Conservation (phyloP, 2,797 vertebrate genomes). For the Gallinago nigripennis region DNA sequence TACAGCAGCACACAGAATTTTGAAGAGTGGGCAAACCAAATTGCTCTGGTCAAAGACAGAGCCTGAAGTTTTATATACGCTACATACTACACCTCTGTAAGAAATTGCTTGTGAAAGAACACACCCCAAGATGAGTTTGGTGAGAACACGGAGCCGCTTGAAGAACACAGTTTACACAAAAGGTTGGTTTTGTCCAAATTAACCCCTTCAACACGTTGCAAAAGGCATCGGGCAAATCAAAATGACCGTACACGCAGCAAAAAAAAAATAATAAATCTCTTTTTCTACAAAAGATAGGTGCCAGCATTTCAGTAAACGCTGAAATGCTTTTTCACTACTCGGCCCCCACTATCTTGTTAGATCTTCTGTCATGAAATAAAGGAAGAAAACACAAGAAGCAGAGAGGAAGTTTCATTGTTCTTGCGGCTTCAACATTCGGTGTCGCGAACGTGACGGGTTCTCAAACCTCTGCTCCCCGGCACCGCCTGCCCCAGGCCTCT, state of each 20-base stretch:
- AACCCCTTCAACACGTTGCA: neutral
- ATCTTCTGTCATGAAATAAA: conserved; percentile 41
- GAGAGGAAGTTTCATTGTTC: conserved; percentile 61
- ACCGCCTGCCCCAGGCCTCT: neutral
- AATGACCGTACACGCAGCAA: neutral
- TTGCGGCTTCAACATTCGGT: neutral
- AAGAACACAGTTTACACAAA: neutral
- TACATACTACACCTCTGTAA: neutral
- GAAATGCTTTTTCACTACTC: neutral
- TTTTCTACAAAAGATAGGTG: neutral
- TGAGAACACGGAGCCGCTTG: neutral
- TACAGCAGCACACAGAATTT: neutral
- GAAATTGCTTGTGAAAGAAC: neutral
- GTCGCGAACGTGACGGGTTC: neutral
- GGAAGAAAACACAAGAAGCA: conserved; percentile 39
- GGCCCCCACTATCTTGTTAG: neutral
- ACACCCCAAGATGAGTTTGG: neutral
- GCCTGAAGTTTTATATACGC: neutral
- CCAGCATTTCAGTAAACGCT: neutral
- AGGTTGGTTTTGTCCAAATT: neutral
- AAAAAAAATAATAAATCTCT: neutral
- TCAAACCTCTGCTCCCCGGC: neutral
- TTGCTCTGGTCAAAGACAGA: neutral
- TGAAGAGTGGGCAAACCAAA: neutral
- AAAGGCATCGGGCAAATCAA: neutral